Evolutionary conservation across 2,888 invertebrate species (phyloP), one percentile per base, ranked within the genome.

Genomic region (Caenorhabditis wallacei): DNA sequence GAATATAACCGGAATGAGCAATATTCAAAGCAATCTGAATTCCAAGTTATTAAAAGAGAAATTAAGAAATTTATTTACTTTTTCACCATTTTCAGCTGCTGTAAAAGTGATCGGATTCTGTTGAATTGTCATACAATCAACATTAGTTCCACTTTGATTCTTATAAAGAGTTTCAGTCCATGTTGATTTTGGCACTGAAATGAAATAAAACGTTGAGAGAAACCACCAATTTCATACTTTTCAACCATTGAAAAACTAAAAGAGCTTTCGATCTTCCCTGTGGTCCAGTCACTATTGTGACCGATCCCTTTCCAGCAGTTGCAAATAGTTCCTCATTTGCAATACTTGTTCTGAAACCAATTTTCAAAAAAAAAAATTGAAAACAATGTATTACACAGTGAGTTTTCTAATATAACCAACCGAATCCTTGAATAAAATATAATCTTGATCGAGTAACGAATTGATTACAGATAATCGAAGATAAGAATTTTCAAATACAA

Each of bases 261-360:
- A 81, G 24, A 7, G 75, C 81, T 59, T 59, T 69, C 4, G 81
- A 81, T 13, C 57, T 70, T 40, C 75, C 81, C 16, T 40, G 57
- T 1, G 75, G 40, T 7, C 75, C 75, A 1, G 81, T 66, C 0
- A 40, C 5, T 0, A 81, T 56, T 57, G n/a, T 57, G 4, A 75
- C 56, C 7, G 61, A n/a, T 7, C 75, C 81, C 0, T 69, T 13
- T 10, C 81, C 81, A 26, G 26, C 16, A 0, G 81, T 81, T 0
- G 81, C 70, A 10, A 81, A 81, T 3, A 81, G 30, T 35, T 81
- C 70, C 13, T 81, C 81, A 20, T 81, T 81, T 2, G 74, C 61
- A 56, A 81, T 46, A 10, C 37, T 70, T 16, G 68, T 46, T 64
- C 69, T 75, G 40, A 13, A 40, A 13, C 5, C 4, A 30, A 30